Base-by-base conservation (phyloP, 2,113 vertebrate species). In the Physeter macrocephalus region DNA sequence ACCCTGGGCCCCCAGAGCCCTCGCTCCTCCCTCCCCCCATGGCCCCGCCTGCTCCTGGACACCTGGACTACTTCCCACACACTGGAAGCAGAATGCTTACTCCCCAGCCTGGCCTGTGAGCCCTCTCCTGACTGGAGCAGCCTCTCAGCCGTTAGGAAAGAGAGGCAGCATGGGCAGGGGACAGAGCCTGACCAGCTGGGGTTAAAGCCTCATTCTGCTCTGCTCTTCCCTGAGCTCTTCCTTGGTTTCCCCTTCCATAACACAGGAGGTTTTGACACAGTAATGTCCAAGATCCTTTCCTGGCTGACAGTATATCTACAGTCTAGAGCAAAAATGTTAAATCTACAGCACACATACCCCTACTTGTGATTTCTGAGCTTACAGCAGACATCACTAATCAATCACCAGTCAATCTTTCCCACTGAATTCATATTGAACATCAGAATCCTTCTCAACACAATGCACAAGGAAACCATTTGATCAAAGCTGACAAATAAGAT, bases 71-170 rank as follows among this genome's bases (percentile, higher is more conserved):
- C 11, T 59, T 27, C 25, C 29, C 17, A 25, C 64, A 29, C 3
- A 0, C 15, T 1, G 0, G 27, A 0, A 2, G 36, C 43, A 20
- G 52, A 23, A 21, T 4, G 2, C 34, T 14, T 4, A 1, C 75
- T 52, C 39, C 2, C 21, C 6, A 17, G 23, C 46, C 71, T 66
- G 8, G 23, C 15, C 34, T 6, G n/a, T 61, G 11, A 34, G 0
- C 75, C 14, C 6, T 21, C 20, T 52, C 62, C 81, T 2, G 27
- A 36, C 14, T 0, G 10, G 83, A n/a, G 66, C 39, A 61, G 57
- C 64, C 23, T 34, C n/a, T 64, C 39, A 3, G 71, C 62, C 41
- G n/a, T 49, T 17, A 59, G 74, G 17, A 43, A 31, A 57, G 14
- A 77, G 41, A 39, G 17, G 12, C 11, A 5, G 7, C 52, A 0